Evolutionary conservation across 2,797 vertebrate genomes (phyloP), one percentile per base, ranked within the genome.

Genomic region (Rhincodon typus): DNA sequence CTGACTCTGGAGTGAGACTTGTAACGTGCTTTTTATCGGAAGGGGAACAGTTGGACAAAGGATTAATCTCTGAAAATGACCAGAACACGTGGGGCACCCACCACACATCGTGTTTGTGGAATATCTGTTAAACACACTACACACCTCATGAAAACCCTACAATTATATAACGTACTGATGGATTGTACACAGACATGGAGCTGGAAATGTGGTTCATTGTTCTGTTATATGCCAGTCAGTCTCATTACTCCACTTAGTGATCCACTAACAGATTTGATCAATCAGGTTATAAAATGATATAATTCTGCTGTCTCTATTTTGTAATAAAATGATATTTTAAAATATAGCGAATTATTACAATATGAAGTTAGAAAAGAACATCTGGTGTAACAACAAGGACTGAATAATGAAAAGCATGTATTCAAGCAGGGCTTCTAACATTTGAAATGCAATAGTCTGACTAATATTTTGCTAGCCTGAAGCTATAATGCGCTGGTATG

Each of bases 381-480:
- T 69, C 6, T 69, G 90, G 62, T 69, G n/a, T 42, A 23, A 27
- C n/a, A 42, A 93, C 62, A 67, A 69, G 90, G 90, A 69, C 19
- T 93, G 90, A 93, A 93, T 93, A 93, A 93, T 93, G 62, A 93
- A 93, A 69, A 25, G 66, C 19, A 25, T n/a, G n/a, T 25, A 42
- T 93, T n/a, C 19, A 67, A 69, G n/a, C 90, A 67, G 42, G 62
- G 38, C 62, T 69, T 69, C n/a, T 21, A 67, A 25, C 66, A 42
- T 93, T 93, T 93, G 62, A 67, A 38, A 93, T 93, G 23, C 69
- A 93, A 69, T 93, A 69, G 90, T 13, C 90, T 69, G 62, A 93
- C 90, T 69, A 93, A 93, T 93, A 93, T 93, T 93, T 93, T 93
- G 66, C 62, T 69, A 12, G 90, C 90, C 90, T 69, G 90, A 7